Conservation (phyloP, 1,140 invertebrate genomes). For the Pseudomyrmex flavicornis region DNA sequence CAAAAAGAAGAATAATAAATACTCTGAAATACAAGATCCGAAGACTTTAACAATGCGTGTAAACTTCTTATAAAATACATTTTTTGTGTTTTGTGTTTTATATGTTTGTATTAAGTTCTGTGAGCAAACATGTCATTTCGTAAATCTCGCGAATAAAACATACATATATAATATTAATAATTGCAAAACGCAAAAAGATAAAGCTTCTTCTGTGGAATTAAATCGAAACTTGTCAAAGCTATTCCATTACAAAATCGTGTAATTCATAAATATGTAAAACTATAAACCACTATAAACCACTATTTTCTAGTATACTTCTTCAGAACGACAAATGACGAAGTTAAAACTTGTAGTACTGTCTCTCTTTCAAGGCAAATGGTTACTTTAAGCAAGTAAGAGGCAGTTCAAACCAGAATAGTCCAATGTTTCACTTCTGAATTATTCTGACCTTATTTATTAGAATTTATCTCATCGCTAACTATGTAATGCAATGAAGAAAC, state of each 20-base stretch:
- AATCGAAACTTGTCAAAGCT: conserved; percentile 62
- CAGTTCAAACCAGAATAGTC: not conserved
- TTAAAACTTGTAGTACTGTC: too few species aligned
- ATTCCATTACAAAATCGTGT: conserved; percentile 66
- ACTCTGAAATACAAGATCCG: not conserved
- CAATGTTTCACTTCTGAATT: too few species aligned
- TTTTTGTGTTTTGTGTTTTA: not conserved
- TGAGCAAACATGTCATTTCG: not conserved
- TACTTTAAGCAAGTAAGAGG: not conserved
- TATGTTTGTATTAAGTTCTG: not conserved
- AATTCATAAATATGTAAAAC: conserved; percentile 4
- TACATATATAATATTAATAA: conserved; percentile 61
- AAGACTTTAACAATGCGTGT: not conserved
- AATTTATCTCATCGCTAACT: conserved; percentile 40
- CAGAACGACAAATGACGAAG: not conserved
- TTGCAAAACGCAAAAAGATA: conserved; percentile 17
- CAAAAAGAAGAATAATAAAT: not conserved
- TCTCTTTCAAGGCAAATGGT: too few species aligned
- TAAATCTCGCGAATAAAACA: not conserved
- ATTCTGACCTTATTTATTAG: not conserved
- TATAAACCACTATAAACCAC: not conserved
- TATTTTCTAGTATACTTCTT: not conserved
- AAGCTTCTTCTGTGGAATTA: conserved; percentile 22
- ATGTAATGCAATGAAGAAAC: conserved; percentile 65
- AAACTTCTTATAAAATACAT: not conserved